phyloP scores from a whole-genome alignment of 2,888 invertebrate genomes.

The Amphipyra tragopoginis region DNA sequence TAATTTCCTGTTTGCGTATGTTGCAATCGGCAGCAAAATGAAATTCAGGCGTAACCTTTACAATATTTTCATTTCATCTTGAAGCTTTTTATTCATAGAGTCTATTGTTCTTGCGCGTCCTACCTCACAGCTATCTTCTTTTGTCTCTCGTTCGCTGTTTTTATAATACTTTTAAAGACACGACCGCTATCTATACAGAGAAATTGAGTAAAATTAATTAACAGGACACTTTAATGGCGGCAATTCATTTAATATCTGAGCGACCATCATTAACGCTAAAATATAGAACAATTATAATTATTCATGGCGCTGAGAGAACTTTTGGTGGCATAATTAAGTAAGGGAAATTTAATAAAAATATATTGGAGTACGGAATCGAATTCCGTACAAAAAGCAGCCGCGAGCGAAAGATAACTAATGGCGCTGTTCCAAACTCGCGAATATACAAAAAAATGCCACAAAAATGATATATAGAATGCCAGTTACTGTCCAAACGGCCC shows the following conservation, averaged over 20 bases:
- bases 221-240: constrained; percentile 26
- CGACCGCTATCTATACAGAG: constrained; percentile 18
- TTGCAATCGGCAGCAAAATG: constrained; percentile 18
- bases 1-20: constrained; percentile 34
- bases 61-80: constrained; percentile 43
- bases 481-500: constrained; percentile 35
- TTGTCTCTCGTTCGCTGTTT: constrained; percentile 42
- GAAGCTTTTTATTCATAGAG: constrained; percentile 43
- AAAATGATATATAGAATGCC: constrained; percentile 61
- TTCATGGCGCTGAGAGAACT: neutral
- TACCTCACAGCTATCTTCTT: constrained; percentile 41
- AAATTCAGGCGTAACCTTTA: constrained; percentile 30
- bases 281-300: constrained; percentile 9
- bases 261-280: constrained; percentile 16
- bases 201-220: constrained; percentile 48
- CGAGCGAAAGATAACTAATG: constrained; percentile 65
- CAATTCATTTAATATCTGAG: constrained; percentile 28
- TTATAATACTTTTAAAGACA: constrained; percentile 28
- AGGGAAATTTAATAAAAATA: constrained; percentile 50
- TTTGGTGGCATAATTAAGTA: constrained; percentile 9
- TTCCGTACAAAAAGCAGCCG: constrained; percentile 48
- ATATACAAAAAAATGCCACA: constrained; percentile 62
- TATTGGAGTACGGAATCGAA: constrained; percentile 54
- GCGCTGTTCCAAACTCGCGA: constrained; percentile 64
- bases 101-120: constrained; percentile 45